Evolutionary conservation across 2,888 invertebrate species (phyloP).

Genomic region (Omphaloscelis lunosa): DNA sequence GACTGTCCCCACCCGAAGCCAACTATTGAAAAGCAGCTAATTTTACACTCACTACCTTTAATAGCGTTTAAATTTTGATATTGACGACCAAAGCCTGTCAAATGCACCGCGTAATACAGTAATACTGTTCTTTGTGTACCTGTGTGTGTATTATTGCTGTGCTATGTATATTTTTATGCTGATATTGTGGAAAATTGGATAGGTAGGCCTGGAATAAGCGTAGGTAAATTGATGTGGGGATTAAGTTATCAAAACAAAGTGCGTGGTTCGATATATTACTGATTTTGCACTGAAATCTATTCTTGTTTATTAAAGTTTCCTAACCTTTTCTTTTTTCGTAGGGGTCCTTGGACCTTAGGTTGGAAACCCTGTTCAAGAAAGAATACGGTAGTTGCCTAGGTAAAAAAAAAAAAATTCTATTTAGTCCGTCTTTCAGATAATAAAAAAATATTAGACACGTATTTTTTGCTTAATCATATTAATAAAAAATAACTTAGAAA

Average conservation of each 20-base stretch:
- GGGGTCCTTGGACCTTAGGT: too few species aligned
- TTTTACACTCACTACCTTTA: conserved; percentile 82
- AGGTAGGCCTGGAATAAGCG: not conserved
- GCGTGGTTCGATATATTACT: not conserved
- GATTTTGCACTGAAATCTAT: not conserved
- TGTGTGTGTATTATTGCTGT: conserved; percentile 4
- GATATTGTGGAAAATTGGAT: conserved; percentile 13
- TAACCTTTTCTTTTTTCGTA: not conserved
- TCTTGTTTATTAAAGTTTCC: not conserved
- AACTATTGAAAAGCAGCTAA: conserved; percentile 80
- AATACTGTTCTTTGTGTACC: conserved; percentile 18
- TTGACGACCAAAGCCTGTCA: conserved; percentile 72
- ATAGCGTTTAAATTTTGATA: conserved; percentile 83
- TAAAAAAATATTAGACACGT: too few species aligned
- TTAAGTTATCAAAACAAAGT: not conserved
- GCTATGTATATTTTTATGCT: conserved; percentile 14
- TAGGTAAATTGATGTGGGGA: not conserved
- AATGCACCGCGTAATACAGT: conserved; percentile 58
- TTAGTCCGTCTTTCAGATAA: too few species aligned
- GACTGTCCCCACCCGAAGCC: conserved; percentile 31
- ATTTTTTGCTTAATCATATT: too few species aligned
- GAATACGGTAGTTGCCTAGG: too few species aligned
- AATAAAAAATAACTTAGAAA: too few species aligned
- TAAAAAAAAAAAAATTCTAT: too few species aligned
- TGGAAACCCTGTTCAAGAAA: not conserved